These are phyloP conservation scores for Drosophila orosa DNA, from an alignment of 1,140 invertebrate genomes.

Conservation along the genomic window DNA sequence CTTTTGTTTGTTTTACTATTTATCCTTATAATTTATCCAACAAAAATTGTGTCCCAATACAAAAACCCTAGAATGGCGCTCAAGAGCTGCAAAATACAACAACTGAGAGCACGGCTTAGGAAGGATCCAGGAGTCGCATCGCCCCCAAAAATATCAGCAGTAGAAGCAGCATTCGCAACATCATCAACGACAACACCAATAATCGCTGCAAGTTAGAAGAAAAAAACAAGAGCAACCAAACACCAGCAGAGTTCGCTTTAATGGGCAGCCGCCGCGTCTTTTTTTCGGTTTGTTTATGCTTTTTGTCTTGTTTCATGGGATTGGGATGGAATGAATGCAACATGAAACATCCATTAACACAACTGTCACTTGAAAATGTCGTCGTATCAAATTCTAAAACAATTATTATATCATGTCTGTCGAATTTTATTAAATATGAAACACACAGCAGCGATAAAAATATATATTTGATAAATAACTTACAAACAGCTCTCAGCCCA, in stretches of 20 bases:
- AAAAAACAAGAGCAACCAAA: conserved; percentile 38
- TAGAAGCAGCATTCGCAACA: conserved; percentile 36
- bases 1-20: conserved; percentile 25
- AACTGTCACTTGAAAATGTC: conserved; percentile 20
- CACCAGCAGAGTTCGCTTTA: conserved; percentile 37
- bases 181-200: conserved; percentile 18
- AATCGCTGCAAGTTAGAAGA: conserved; percentile 23
- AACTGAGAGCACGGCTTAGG: conserved; percentile 83
- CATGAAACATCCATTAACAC: conserved; percentile 21
- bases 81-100: conserved; percentile 84
- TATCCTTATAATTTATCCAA: conserved; percentile 41
- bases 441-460: conserved; percentile 25
- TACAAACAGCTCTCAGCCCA: conserved; percentile 16
- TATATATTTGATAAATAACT: conserved; percentile 15
- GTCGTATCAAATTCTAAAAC: conserved; percentile 49
- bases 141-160: conserved; percentile 30
- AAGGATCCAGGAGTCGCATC: conserved; percentile 57
- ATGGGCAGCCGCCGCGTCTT: conserved; percentile 48
- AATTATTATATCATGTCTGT: conserved; percentile 41
- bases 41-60: conserved; percentile 1
- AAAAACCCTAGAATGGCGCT: conserved; percentile 68
- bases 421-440: conserved; percentile 54
- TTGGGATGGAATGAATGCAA: conserved; percentile 42
- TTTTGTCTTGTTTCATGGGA: conserved; percentile 53
- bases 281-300: conserved; percentile 65